Evolutionary conservation across 2,888 invertebrate species (phyloP).

Genomic region (Metellina segmentata): DNA sequence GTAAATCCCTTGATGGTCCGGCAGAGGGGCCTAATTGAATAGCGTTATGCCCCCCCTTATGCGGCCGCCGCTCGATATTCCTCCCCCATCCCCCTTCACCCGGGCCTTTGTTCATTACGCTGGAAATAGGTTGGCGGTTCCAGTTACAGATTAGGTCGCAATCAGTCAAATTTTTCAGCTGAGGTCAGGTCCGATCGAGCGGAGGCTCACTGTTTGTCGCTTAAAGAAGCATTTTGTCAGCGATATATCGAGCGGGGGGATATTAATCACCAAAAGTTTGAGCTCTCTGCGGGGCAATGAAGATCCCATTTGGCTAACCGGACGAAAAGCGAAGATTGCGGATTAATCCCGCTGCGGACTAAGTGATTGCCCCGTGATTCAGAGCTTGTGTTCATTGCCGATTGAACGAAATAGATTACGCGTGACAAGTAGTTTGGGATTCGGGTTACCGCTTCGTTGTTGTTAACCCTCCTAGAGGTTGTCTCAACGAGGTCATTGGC

Average conservation of each 20-base stretch:
- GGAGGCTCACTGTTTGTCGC: conserved; percentile 2
- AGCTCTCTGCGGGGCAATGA: no score
- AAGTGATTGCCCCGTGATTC: no score
- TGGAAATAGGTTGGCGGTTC: conserved; percentile 6
- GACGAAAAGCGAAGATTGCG: no score
- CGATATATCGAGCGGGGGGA: not conserved
- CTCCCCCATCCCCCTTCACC: conserved; percentile 1
- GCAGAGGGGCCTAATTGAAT: conserved; percentile 74
- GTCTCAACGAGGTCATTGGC: no score
- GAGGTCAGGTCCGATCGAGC: conserved; percentile 47
- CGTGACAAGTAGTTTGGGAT: no score
- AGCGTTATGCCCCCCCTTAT: conserved; percentile 67
- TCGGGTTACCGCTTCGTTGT: no score
- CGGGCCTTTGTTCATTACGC: conserved; percentile 65
- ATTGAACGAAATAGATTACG: no score
- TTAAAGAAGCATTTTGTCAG: conserved; percentile 18
- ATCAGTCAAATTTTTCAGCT: conserved; percentile 63
- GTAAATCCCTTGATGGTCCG: conserved; percentile 75
- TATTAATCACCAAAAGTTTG: not conserved
- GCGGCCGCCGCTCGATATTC: conserved; percentile 52
- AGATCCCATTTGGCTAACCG: no score
- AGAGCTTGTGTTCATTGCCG: no score
- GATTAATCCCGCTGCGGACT: no score
- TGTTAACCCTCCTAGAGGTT: no score
- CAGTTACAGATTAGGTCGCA: conserved; percentile 34